These are phyloP conservation scores for Xanthia icteritia DNA, from an alignment of 2,888 invertebrate species.

Conservation along the genomic window DNA sequence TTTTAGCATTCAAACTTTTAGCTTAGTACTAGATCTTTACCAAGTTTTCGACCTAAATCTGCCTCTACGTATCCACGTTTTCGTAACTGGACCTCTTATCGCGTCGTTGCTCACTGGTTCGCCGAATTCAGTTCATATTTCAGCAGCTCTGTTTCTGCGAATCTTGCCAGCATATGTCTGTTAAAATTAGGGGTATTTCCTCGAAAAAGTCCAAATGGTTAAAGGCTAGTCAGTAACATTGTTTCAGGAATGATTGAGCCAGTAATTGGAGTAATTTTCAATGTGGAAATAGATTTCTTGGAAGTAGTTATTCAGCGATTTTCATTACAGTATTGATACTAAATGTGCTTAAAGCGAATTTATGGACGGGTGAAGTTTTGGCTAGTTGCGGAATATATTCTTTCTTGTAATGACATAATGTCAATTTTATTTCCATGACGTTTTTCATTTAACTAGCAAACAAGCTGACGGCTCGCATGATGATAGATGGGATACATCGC, in stretches of 20 bases:
- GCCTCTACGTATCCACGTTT: conserved; percentile 3
- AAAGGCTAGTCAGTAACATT: not conserved
- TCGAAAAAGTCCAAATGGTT: not conserved
- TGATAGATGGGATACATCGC: not conserved
- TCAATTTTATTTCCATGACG: not conserved
- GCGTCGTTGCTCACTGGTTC: conserved; percentile 6
- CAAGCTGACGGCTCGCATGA: not conserved
- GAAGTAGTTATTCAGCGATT: not conserved
- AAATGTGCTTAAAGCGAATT: not conserved
- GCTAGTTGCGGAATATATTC: not conserved
- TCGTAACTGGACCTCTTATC: conserved; percentile 30
- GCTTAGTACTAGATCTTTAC: conserved; percentile 28
- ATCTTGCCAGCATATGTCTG: not conserved
- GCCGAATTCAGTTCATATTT: conserved; percentile 33
- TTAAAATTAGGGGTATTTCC: conserved; percentile 15
- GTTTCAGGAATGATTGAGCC: conserved; percentile 18
- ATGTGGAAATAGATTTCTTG: conserved; percentile 5
- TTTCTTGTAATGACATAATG: not conserved
- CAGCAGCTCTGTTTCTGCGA: conserved; percentile 29
- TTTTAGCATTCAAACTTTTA: conserved; percentile 31
- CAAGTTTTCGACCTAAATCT: conserved; percentile 37
- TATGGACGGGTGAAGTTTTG: not conserved
- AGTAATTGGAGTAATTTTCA: conserved; percentile 14
- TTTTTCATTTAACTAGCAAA: not conserved
- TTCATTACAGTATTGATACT: not conserved